Percentiles rank a stretch among this genome's conserved stretches.
Evolutionary conservation across 2,888 invertebrate species (phyloP).

Genomic region (Drosophila limbata): DNA sequence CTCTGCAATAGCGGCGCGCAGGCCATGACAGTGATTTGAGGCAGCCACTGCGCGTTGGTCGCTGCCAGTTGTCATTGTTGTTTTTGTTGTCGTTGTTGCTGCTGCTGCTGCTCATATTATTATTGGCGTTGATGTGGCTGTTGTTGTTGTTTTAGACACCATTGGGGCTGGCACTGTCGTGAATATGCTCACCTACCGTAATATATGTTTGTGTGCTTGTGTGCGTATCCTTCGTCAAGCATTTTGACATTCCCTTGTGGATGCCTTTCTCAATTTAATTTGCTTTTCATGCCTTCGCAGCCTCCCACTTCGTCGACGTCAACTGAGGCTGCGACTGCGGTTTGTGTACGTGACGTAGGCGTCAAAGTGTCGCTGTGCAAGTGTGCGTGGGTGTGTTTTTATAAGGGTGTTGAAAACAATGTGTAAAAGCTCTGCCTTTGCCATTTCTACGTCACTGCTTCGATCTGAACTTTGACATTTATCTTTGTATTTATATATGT

Average conservation of each 20-base stretch:
- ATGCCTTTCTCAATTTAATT: conserved; percentile 46
- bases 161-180: conserved; percentile 26
- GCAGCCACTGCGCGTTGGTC: conserved; percentile 56
- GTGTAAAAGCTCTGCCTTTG: conserved; percentile 45
- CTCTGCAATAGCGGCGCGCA: conserved; percentile 61
- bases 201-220: conserved; percentile 24
- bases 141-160: conserved; percentile 18
- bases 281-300: conserved; percentile 42
- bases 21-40: conserved; percentile 75
- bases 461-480: conserved; percentile 75
- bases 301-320: conserved; percentile 45
- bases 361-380: conserved; percentile 30
- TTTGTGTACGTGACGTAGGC: conserved; percentile 44
- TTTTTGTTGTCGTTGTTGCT: too few species aligned
- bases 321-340: conserved; percentile 28
- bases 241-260: conserved; percentile 51
- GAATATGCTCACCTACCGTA: conserved; percentile 35
- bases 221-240: conserved; percentile 56
- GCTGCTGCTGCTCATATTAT: conserved; percentile 28
- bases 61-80: conserved; percentile 37
- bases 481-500: conserved; percentile 12
- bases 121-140: conserved; percentile 18
- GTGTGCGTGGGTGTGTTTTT: conserved; percentile 14
- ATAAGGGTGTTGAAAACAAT: conserved; percentile 8
- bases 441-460: conserved; percentile 61